Conservation (phyloP, 2,113 vertebrate species). For the Gymnarchus niloticus region DNA sequence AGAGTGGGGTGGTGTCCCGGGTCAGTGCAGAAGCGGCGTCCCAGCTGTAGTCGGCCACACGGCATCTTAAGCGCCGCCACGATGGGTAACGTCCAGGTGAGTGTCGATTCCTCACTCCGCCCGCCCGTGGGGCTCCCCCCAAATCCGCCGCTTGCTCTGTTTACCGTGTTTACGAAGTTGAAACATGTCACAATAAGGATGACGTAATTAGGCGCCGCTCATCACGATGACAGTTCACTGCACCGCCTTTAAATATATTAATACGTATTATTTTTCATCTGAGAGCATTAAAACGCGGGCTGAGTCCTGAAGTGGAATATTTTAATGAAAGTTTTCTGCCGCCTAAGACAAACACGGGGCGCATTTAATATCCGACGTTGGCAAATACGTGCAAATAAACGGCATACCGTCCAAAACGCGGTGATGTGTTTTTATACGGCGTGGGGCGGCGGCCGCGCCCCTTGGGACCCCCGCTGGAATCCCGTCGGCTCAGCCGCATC, state of each 20-base stretch:
- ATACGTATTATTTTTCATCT: background rate
- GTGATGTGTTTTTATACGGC: background rate
- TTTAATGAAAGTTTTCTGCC: background rate
- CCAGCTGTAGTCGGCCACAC: background rate
- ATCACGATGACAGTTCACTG: background rate
- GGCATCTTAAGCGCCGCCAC: background rate
- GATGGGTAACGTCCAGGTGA: conserved; percentile 18
- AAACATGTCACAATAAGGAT: background rate
- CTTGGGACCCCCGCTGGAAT: background rate
- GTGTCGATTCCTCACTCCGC: background rate
- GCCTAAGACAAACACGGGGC: background rate
- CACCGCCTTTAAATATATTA: background rate
- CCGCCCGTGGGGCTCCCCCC: background rate
- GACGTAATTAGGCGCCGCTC: background rate
- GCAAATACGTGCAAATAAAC: no score
- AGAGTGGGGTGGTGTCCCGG: background rate
- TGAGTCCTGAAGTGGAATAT: background rate
- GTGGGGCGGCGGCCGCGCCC: background rate
- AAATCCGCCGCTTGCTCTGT: background rate
- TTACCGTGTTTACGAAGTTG: background rate
- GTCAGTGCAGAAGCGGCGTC: background rate
- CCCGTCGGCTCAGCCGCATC: background rate
- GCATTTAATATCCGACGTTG: background rate
- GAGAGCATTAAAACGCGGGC: background rate
- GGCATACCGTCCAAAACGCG: background rate